phyloP scores from a whole-genome alignment of 2,888 invertebrate species.

The Panzeria rudis region DNA sequence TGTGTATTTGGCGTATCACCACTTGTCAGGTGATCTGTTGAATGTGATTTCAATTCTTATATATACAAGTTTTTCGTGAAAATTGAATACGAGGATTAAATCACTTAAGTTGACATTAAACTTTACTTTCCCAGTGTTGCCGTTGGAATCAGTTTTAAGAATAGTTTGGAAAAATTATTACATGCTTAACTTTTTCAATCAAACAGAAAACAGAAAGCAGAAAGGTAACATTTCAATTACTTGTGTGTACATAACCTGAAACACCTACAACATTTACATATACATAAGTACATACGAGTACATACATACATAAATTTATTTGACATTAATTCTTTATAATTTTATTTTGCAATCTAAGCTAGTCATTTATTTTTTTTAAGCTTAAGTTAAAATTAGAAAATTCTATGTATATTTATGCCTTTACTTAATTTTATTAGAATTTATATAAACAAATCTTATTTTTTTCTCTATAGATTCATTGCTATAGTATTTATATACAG shows the following conservation, averaged over 20 bases:
- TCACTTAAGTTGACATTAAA: too few species aligned
- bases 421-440: constrained; percentile 9
- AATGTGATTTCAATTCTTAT: too few species aligned
- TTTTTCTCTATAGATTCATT: constrained; percentile 44
- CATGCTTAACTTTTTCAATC: neutral
- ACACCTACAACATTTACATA: neutral
- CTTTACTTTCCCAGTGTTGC: too few species aligned
- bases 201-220: neutral
- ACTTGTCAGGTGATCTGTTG: too few species aligned
- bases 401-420: neutral
- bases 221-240: neutral
- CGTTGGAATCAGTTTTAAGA: neutral
- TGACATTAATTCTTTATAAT: constrained; percentile 1
- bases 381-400: constrained; percentile 18
- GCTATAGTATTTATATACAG: too few species aligned
- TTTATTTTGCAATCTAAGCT: constrained; percentile 24
- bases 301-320: constrained; percentile 2
- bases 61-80: too few species aligned
- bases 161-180: neutral
- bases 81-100: too few species aligned
- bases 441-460: constrained; percentile 13
- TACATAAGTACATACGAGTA: neutral
- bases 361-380: constrained; percentile 1
- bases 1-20: too few species aligned
- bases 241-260: neutral